These are phyloP conservation scores for Adelges cooleyi DNA, from an alignment of 1,140 invertebrate genomes.

Conservation along the genomic window DNA sequence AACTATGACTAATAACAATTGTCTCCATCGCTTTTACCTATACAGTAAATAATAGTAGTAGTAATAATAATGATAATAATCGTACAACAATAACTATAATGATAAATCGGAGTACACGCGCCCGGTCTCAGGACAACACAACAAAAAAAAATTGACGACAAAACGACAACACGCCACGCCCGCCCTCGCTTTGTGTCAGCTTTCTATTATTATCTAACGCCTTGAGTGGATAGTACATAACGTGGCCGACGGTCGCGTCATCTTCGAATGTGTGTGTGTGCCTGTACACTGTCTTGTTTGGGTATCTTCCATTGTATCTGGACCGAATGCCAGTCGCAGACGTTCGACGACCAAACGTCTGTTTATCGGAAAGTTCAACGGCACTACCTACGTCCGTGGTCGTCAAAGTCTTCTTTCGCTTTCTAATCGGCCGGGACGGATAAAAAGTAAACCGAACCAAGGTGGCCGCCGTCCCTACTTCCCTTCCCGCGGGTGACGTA, in stretches of 20 bases:
- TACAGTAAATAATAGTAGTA: too few species aligned
- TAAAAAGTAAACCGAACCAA: background rate
- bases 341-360: background rate
- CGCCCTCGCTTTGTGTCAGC: conserved; percentile 15
- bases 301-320: too few species aligned
- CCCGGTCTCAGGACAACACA: too few species aligned
- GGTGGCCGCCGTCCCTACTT: background rate
- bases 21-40: too few species aligned
- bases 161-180: background rate
- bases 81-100: too few species aligned
- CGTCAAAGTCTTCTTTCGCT: background rate
- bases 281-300: too few species aligned
- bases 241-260: too few species aligned
- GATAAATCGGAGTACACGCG: too few species aligned
- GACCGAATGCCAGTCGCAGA: too few species aligned
- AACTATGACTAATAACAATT: too few species aligned
- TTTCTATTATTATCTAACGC: conserved; percentile 20
- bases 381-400: background rate
- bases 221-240: too few species aligned
- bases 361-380: background rate
- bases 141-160: background rate
- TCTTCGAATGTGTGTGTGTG: too few species aligned
- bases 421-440: conserved; percentile 4
- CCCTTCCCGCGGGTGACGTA: background rate
- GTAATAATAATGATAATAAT: background rate